Evolutionary conservation across 92 coral and sea anemone species (phyloP).

Genomic region (Diadumene lineata): DNA sequence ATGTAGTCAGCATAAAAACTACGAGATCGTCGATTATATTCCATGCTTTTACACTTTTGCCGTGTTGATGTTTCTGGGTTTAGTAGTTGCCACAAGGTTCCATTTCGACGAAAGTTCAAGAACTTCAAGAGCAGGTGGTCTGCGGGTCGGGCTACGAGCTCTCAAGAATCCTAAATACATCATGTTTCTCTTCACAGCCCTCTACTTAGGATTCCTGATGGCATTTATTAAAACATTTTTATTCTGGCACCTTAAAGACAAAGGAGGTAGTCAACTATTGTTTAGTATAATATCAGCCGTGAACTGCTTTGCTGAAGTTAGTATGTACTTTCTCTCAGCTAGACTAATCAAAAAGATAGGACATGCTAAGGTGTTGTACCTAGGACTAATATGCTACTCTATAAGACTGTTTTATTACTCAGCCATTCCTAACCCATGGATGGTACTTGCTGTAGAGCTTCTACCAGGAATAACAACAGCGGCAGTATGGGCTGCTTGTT

Average conservation of each 20-base stretch:
- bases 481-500: conserved; percentile 99
- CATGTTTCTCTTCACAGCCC: conserved; percentile 96
- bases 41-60: conserved; percentile 98
- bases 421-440: conserved; percentile 91
- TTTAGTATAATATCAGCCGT: conserved; percentile 98
- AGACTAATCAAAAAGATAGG: conserved; percentile 91
- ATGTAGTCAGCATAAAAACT: conserved; percentile 80
- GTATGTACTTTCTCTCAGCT: conserved; percentile 98
- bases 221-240: conserved; percentile 96
- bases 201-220: conserved; percentile 94
- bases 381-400: conserved; percentile 90
- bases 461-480: conserved; percentile 99
- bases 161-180: conserved; percentile 84
- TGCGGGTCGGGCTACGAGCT: conserved; percentile 93
- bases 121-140: conserved; percentile 70
- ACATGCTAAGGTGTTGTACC: conserved; percentile 93
- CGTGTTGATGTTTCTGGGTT: conserved; percentile 81
- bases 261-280: conserved; percentile 91
- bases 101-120: conserved; percentile 79
- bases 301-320: conserved; percentile 97
- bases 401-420: conserved; percentile 90
- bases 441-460: conserved; percentile 91
- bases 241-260: conserved; percentile 97
- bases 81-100: conserved; percentile 82
- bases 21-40: conserved; percentile 92